Evolutionary conservation across 2,797 vertebrate species (phyloP).

Genomic region (Chrysolophus pictus): DNA sequence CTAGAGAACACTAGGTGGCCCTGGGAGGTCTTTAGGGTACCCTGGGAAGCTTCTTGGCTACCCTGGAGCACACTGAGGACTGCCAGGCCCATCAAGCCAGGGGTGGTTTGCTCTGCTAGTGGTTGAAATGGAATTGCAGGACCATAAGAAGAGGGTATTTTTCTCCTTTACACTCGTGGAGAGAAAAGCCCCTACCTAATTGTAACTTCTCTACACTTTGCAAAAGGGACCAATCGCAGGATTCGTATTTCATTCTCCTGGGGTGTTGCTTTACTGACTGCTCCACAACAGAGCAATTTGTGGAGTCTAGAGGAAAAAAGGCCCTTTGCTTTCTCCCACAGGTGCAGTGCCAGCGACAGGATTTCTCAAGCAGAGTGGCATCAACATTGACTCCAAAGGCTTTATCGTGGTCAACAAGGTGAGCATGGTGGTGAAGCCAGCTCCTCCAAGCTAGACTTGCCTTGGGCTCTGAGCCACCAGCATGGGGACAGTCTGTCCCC

Average conservation of each 20-base stretch:
- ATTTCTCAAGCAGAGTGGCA: conserved; percentile 93
- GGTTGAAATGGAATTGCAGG: neutral
- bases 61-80: neutral
- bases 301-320: neutral
- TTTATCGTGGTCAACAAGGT: conserved; percentile 98
- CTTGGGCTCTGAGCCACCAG: neutral
- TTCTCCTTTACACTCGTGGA: neutral
- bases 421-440: neutral
- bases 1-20: neutral
- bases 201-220: neutral
- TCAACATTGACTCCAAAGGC: conserved; percentile 93
- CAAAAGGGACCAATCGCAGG: neutral
- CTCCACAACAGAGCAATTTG: neutral
- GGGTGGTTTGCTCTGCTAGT: neutral
- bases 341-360: conserved; percentile 91
- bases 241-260: neutral
- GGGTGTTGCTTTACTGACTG: neutral
- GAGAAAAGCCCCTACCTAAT: neutral
- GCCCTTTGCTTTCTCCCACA: conserved; percentile 48
- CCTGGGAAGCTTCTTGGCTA: neutral
- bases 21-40: no score
- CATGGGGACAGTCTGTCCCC: rapidly evolving
- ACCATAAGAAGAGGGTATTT: neutral
- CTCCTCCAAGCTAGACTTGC: neutral
- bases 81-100: rapidly evolving